A percentile compares a stretch with the other conserved stretches of the same genome.
These are phyloP conservation scores for Rambutsinella grinnellia DNA, from an alignment of 2,888 invertebrate genomes.

Conservation along the genomic window DNA sequence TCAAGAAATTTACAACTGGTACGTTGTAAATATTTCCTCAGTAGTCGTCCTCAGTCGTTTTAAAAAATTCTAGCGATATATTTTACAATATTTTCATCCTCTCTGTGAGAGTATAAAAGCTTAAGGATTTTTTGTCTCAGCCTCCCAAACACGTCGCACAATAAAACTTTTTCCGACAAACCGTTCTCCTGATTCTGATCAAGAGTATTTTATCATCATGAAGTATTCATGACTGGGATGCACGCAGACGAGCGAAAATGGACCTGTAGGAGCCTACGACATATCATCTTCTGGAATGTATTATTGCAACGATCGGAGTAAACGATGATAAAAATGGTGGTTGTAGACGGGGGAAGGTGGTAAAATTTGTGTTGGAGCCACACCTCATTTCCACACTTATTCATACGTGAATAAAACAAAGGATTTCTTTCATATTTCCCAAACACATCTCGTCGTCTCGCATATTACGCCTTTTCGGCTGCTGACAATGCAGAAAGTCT, in stretches of 20 bases:
- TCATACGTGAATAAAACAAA: conserved; percentile 11
- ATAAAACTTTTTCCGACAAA: neutral
- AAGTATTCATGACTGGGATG: neutral
- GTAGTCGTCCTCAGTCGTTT: too few relatives aligned
- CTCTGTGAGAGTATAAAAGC: neutral
- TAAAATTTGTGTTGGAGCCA: conserved; percentile 16
- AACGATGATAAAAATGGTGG: too few relatives aligned
- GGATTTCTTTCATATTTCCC: neutral
- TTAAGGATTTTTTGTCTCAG: neutral
- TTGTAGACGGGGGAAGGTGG: neutral
- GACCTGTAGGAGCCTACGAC: too few relatives aligned
- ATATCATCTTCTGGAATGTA: neutral
- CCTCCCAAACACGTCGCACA: neutral
- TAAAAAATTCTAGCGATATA: too few relatives aligned
- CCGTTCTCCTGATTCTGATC: neutral
- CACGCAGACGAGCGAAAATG: neutral
- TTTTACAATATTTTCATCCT: neutral
- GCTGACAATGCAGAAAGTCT: neutral
- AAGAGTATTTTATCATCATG: neutral
- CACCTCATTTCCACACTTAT: conserved; percentile 45
- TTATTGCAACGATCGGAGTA: too few relatives aligned
- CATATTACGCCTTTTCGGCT: neutral
- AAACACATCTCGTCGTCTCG: neutral
- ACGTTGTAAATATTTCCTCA: neutral
- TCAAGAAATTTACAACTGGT: neutral